Percentiles rank a stretch among this genome's conserved stretches.
Conservation (phyloP, 2,888 invertebrate species). For the Heteromyza rotundicornis region DNA sequence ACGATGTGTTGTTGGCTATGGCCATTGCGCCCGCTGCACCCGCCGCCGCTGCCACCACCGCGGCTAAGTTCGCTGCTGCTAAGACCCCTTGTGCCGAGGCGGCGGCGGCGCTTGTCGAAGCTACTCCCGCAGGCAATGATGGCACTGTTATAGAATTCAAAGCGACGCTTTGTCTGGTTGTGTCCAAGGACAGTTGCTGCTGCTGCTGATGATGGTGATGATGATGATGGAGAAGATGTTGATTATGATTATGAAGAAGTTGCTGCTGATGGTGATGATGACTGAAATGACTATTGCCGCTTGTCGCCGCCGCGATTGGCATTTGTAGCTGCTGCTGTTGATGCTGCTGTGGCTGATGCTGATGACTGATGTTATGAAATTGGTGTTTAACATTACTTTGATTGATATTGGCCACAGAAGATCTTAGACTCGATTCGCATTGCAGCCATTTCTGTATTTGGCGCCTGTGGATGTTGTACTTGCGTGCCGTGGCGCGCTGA, state of each 20-base stretch:
- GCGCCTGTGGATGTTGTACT: conserved; percentile 86
- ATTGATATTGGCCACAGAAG: conserved; percentile 69
- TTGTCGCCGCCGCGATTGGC: conserved; percentile 15
- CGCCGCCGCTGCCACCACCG: conserved; percentile 45
- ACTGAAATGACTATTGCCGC: conserved; percentile 2
- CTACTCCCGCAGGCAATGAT: conserved; percentile 29
- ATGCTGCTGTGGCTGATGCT: conserved; percentile 14
- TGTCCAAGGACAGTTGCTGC: conserved; percentile 46
- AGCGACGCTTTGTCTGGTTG: conserved; percentile 44
- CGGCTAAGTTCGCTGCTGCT: conserved; percentile 42
- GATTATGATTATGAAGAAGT: too few relatives aligned
- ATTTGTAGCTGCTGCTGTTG: conserved; percentile 1
- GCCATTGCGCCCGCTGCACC: conserved; percentile 35
- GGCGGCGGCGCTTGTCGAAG: conserved; percentile 27
- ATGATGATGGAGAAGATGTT: conserved; percentile 16
- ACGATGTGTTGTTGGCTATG: conserved; percentile 25
- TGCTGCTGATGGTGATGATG: conserved; percentile 23
- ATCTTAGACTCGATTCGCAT: conserved; percentile 79
- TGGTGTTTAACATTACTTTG: conserved; percentile 55
- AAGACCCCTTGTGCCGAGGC: conserved; percentile 35
- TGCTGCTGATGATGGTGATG: conserved; percentile 31
- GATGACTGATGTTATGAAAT: conserved; percentile 49
- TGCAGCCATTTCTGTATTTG: conserved; percentile 94
- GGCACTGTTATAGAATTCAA: conserved; percentile 37
- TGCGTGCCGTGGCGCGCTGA: conserved; percentile 87